phyloP scores from a whole-genome alignment of 1,140 invertebrate species.

The Drosophila kurseongensis region DNA sequence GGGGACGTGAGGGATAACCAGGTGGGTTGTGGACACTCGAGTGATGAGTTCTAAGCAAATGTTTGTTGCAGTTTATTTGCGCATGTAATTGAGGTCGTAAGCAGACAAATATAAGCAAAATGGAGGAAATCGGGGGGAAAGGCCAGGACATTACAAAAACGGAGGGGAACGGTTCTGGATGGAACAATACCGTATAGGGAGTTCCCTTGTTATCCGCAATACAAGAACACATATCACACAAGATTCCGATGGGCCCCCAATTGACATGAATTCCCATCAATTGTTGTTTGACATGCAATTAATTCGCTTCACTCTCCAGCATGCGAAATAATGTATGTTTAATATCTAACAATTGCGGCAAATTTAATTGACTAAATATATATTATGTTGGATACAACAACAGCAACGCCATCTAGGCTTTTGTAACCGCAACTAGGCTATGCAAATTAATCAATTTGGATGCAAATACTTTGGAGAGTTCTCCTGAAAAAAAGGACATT shows the following conservation, averaged over 20 bases:
- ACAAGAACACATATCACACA: slow-evolving; percentile 14
- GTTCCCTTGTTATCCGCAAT: slow-evolving; percentile 14
- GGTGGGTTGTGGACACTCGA: slow-evolving; percentile 33
- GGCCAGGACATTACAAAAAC: slow-evolving; percentile 1
- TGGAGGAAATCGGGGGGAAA: slow-evolving; percentile 11
- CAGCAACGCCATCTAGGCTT: slow-evolving; percentile 21
- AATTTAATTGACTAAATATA: slow-evolving; percentile 38
- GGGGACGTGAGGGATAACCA: slow-evolving; percentile 10
- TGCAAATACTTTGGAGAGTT: slow-evolving; percentile 19
- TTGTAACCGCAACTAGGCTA: slow-evolving; percentile 41
- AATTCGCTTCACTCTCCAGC: slow-evolving; percentile 41
- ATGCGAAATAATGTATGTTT: slow-evolving; percentile 31
- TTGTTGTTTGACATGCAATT: slow-evolving; percentile 69
- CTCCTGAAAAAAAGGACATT: background rate
- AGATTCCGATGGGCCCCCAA: slow-evolving; percentile 22
- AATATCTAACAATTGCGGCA: slow-evolving; percentile 40
- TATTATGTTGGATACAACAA: background rate
- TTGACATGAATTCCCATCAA: slow-evolving; percentile 58
- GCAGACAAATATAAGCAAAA: slow-evolving; percentile 31
- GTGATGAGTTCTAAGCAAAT: slow-evolving; percentile 71
- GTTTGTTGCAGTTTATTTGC: slow-evolving; percentile 81
- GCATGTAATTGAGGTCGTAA: slow-evolving; percentile 77
- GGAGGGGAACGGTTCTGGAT: background rate
- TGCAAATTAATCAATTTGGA: slow-evolving; percentile 49
- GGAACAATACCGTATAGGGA: background rate